Base-by-base conservation (phyloP, 2,113 vertebrate genomes). In the Tupaia tana region DNA sequence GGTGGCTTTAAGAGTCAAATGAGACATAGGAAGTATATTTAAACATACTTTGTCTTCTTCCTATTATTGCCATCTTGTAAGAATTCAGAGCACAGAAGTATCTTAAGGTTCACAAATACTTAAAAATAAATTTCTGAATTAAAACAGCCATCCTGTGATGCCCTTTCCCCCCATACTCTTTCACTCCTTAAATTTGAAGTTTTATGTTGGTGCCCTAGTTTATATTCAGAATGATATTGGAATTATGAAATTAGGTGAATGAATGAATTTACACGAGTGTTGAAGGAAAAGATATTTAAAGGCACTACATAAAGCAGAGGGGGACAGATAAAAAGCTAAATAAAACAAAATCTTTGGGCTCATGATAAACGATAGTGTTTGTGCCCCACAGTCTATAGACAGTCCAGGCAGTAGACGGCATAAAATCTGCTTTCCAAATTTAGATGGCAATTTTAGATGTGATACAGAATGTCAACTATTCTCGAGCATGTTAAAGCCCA, bases 371-470 rank as follows among this genome's bases (percentile, higher is more conserved):
- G 52, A 78, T 54, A 69, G 81, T 58, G 58, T 93, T 95, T 95
- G 56, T 96, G 80, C 56, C 31, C 66, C 92, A 43, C 6, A 87
- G 43, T 80, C 43, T 95, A 70, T 9, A 70, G 73, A 89, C 75
- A 74, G 16, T 89, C 64, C 85, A 80, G 66, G 61, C 89, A 93
- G 18, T 89, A 58, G 70, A 96, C 24, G 67, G 69, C 63, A 70
- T 88, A 93, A 90, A 93, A 94, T 67, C 83, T 91, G 90, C 69
- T 79, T 95, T 95, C 87, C 87, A 93, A 91, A 95, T 93, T 96
- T 94, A 96, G 90, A 97, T 1, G 83, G 77, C 71, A 94, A 89
- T 94, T 94, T 92, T 95, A 94, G 89, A 90, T 83, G 85, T 95
- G 85, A 66, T 90, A 43, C 85, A 74, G 61, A 59, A 59, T 83